Conservation (phyloP, 2,113 vertebrate genomes). For the Grallaria varia region DNA sequence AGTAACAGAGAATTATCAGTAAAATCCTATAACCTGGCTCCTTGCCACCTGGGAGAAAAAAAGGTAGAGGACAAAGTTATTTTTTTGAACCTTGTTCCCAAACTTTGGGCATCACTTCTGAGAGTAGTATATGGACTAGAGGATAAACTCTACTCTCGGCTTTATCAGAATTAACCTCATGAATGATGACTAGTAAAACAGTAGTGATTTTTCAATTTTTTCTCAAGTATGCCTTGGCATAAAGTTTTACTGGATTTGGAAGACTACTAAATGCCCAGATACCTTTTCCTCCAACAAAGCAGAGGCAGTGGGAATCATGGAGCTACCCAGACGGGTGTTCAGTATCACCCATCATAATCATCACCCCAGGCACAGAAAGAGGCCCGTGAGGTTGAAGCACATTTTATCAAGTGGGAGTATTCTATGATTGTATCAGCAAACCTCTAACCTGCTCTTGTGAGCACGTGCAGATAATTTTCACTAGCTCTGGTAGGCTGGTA, state of each 20-base stretch:
- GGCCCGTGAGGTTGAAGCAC: neutral
- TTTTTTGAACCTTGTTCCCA: neutral
- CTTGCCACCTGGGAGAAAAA: neutral
- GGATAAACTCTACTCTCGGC: neutral
- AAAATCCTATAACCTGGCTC: neutral
- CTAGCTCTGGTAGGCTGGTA: neutral
- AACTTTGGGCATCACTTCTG: neutral
- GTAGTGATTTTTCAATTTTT: neutral
- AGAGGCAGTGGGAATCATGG: neutral
- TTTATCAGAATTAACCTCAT: neutral
- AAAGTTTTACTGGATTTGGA: neutral
- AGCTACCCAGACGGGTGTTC: neutral
- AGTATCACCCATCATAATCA: neutral
- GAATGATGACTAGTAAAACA: neutral
- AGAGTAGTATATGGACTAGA: neutral
- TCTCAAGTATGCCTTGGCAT: neutral
- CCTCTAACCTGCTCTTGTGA: neutral
- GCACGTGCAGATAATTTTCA: neutral
- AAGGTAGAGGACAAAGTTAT: neutral
- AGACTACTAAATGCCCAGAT: neutral
- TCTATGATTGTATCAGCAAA: slow-evolving; percentile 22
- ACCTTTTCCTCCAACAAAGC: neutral
- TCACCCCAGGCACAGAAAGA: slow-evolving; percentile 7
- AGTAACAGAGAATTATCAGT: neutral
- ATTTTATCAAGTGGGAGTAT: neutral